phyloP scores from a whole-genome alignment of 2,797 vertebrate species.

The Paratrypauchen microcephalus region DNA sequence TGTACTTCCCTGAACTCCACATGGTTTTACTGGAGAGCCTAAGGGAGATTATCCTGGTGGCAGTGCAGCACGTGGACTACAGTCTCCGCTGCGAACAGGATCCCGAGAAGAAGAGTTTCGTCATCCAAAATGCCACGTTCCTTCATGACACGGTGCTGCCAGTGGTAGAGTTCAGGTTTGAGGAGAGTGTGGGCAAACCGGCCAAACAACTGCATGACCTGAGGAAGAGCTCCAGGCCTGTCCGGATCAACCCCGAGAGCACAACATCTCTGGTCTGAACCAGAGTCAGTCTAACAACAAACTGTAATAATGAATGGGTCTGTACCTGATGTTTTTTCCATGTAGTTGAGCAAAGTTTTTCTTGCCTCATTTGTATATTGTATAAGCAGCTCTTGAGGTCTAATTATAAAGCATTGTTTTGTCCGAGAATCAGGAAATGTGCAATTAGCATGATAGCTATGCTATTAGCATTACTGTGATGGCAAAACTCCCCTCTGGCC shows the following conservation, averaged over 20 bases:
- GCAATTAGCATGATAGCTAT: no score
- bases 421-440: no score
- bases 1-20: slow-evolving; percentile 96
- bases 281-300: not conserved
- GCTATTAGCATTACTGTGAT: no score
- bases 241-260: slow-evolving; percentile 93
- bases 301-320: not conserved
- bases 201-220: slow-evolving; percentile 97
- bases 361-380: no score
- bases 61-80: slow-evolving; percentile 97
- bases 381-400: no score
- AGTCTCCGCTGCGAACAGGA: slow-evolving; percentile 97
- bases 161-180: slow-evolving; percentile 92
- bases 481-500: no score
- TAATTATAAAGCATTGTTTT: no score
- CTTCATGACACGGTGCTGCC: slow-evolving; percentile 95
- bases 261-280: slow-evolving; percentile 90
- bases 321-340: no score
- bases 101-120: slow-evolving; percentile 91
- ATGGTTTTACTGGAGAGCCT: slow-evolving; percentile 97
- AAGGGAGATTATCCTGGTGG: slow-evolving; percentile 92
- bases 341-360: no score
- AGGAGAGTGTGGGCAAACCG: slow-evolving; percentile 95
- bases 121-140: slow-evolving; percentile 92
- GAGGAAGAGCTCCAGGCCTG: slow-evolving; percentile 85